Evolutionary conservation across 2,797 vertebrate genomes (phyloP).

Genomic region (Myotis pilosus): DNA sequence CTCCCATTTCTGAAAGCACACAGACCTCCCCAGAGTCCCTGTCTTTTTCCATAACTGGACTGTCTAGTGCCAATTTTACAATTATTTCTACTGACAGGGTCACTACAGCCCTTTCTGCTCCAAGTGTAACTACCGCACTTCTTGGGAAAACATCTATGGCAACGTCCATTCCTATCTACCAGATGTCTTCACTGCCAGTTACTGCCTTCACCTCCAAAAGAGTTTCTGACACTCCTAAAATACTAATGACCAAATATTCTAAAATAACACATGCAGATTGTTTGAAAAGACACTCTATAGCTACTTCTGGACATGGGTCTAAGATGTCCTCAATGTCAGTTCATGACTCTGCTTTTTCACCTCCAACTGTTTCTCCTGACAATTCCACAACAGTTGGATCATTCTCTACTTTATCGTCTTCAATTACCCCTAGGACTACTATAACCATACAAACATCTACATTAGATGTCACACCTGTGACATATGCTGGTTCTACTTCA

Average conservation of each 20-base stretch:
- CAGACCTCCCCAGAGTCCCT: neutral
- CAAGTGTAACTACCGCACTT: neutral
- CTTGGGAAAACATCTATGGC: neutral
- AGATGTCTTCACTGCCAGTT: constrained; percentile 10
- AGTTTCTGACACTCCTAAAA: neutral
- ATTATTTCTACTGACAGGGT: neutral
- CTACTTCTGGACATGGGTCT: constrained; percentile 18
- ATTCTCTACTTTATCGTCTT: constrained; percentile 16
- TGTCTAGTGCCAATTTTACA: neutral
- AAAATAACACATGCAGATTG: neutral
- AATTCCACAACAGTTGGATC: neutral
- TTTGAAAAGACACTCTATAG: constrained; percentile 21
- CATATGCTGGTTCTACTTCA: constrained; percentile 36
- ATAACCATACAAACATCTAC: neutral
- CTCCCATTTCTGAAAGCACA: constrained; percentile 41
- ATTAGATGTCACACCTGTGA: neutral
- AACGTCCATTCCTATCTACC: neutral
- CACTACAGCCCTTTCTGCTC: constrained; percentile 16
- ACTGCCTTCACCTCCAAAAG: constrained; percentile 32
- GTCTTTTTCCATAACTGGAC: neutral
- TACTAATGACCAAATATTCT: constrained; percentile 22
- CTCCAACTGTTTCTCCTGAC: constrained; percentile 36
- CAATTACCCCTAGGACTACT: neutral
- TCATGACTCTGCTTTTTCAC: constrained; percentile 38
- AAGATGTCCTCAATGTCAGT: constrained; percentile 8